Percentiles rank a stretch among this genome's conserved stretches.
These are phyloP conservation scores for Heterodera schachtii DNA, from an alignment of 1,140 invertebrate species.

Conservation along the genomic window DNA sequence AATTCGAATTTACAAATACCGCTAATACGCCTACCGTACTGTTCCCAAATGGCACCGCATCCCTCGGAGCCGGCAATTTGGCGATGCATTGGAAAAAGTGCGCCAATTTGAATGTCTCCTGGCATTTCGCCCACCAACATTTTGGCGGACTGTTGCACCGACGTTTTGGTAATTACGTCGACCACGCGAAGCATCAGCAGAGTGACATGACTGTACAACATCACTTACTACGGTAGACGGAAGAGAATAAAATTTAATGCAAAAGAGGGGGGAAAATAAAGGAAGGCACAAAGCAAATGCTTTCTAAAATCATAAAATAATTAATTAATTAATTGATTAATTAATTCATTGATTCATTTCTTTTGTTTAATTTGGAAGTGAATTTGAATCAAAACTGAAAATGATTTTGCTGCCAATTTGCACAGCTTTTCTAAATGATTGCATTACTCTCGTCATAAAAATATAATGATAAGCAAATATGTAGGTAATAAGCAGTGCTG, in stretches of 20 bases:
- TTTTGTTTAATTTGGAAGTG: no score
- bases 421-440: no score
- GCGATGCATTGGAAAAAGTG: conserved; percentile 77
- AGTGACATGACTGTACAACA: conserved; percentile 46
- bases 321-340: no score
- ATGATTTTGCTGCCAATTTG: no score
- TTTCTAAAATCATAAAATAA: not conserved
- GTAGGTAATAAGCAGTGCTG: no score
- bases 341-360: no score
- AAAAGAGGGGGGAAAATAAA: not conserved
- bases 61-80: conserved; percentile 70
- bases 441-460: no score
- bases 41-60: conserved; percentile 71
- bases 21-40: conserved; percentile 71
- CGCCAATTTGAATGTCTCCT: conserved; percentile 71
- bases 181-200: conserved; percentile 50
- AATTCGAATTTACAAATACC: not conserved
- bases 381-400: no score
- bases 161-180: conserved; percentile 63
- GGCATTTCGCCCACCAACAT: conserved; percentile 65
- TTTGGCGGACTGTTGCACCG: conserved; percentile 62
- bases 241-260: not conserved
- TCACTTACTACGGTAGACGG: not conserved
- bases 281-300: not conserved
- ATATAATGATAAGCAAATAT: no score